These are phyloP conservation scores for Puffinus mauretanicus DNA, from an alignment of 2,113 vertebrate genomes.

Conservation along the genomic window DNA sequence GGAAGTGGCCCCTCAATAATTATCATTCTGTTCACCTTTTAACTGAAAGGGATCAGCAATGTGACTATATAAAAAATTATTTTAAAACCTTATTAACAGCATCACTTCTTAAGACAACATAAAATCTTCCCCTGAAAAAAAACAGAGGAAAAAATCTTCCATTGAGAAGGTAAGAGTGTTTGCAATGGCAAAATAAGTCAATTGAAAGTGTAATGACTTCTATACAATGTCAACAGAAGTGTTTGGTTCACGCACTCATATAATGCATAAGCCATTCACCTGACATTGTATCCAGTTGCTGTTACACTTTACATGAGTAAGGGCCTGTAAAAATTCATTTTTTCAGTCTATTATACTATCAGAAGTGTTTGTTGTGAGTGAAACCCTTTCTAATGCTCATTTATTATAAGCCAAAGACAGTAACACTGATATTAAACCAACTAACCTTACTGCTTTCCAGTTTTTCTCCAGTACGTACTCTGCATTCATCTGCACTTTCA, in stretches of 20 bases:
- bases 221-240: conserved; percentile 23
- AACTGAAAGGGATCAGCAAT: background rate
- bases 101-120: background rate
- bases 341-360: conserved; percentile 27
- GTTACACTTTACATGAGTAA: conserved; percentile 30
- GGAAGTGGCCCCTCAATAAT: background rate
- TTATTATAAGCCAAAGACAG: background rate
- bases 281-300: conserved; percentile 22
- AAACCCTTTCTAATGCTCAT: conserved; percentile 7
- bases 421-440: conserved; percentile 1
- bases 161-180: background rate
- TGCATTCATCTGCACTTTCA: background rate
- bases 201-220: conserved; percentile 35
- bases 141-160: background rate
- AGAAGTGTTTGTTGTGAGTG: conserved; percentile 41
- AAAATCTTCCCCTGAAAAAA: conserved; percentile 1
- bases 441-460: background rate
- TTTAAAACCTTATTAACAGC: background rate
- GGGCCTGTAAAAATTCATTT: background rate
- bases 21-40: background rate
- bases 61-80: background rate
- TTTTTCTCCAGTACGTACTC: background rate
- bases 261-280: conserved; percentile 12
- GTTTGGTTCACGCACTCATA: conserved; percentile 10
- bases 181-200: conserved; percentile 49